These are phyloP conservation scores for Acipenser transmontanus DNA, from an alignment of 2,797 vertebrate species.

Conservation along the genomic window DNA sequence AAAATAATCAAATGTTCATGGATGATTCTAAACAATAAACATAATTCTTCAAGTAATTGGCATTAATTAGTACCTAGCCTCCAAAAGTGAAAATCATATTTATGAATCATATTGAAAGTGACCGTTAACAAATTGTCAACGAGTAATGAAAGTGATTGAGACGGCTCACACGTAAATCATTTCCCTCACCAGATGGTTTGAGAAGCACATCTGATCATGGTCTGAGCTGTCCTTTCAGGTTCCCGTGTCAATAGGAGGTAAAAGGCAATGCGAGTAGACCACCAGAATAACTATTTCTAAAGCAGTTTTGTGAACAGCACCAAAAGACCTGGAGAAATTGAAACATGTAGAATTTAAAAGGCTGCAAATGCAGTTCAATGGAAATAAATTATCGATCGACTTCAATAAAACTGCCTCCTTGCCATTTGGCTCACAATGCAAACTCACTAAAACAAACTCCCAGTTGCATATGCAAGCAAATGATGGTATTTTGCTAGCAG, in stretches of 20 bases:
- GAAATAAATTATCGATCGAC: slow-evolving; percentile 7
- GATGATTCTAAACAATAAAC: background rate
- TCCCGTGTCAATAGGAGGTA: too few species aligned
- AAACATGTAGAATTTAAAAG: background rate
- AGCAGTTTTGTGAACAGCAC: background rate
- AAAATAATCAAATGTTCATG: background rate
- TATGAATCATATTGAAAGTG: background rate
- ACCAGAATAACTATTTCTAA: background rate
- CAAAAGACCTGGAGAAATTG: background rate
- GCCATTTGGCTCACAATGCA: background rate
- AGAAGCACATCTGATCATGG: background rate
- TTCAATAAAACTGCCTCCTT: slow-evolving; percentile 5
- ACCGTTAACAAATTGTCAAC: background rate
- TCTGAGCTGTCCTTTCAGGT: too few species aligned
- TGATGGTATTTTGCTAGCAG: background rate
- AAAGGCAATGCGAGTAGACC: too few species aligned
- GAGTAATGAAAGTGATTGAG: background rate
- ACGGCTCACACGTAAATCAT: background rate
- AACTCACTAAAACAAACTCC: background rate
- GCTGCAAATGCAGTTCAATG: background rate
- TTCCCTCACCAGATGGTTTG: background rate
- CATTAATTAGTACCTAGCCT: background rate
- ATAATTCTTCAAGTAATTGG: background rate
- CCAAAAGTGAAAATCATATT: background rate
- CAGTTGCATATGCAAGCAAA: background rate